Evolutionary conservation across 2,888 invertebrate species (phyloP), one percentile per base, ranked within the genome.

Genomic region (Matsumyia berberina): DNA sequence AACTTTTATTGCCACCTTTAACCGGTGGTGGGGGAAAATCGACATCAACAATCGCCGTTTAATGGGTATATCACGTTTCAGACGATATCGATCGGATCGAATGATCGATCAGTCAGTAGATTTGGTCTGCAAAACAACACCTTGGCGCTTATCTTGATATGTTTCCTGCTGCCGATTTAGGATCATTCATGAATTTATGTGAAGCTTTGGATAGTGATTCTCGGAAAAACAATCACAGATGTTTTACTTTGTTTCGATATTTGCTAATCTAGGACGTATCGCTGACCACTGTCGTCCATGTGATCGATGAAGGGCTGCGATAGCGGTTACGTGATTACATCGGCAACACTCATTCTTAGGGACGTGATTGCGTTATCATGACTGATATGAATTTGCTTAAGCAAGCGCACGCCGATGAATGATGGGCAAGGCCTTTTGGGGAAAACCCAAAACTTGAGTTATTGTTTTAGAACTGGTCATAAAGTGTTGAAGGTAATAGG

Each of bases 31-130:
- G 15, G 29, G 17, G 2, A 1, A 55, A 9, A 37, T 35, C 33
- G 29, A 19, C 39, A 19, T 11, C 24, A 24, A 12, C 17, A 51
- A 66, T 37, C 39, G n/a, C 42, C 42, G 53, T 73, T 53, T 73
- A 62, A 73, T 53, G 42, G 62, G 9, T 6, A 17, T 62, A 73
- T 73, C 73, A 73, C 73, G 73, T 73, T 70, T 49, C 57, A 17
- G 15, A 12, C 37, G 60, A 42, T 60, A 72, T 17, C n/a, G 37
- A 58, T 49, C 37, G 17, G 12, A 35, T 17, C 44, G 44, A n/a
- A 31, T 12, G 12, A 55, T 44, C 44, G 44, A 64, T 64, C 29
- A 44, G n/a, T 12, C 37, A 7, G n/a, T 8, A 35, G 19, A 37
- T 24, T 66, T 53, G 37, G 15, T 15, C 39, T 62, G 39, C 31